Base-by-base conservation (phyloP, 2,797 vertebrate genomes). In the Poliocrania exsul region DNA sequence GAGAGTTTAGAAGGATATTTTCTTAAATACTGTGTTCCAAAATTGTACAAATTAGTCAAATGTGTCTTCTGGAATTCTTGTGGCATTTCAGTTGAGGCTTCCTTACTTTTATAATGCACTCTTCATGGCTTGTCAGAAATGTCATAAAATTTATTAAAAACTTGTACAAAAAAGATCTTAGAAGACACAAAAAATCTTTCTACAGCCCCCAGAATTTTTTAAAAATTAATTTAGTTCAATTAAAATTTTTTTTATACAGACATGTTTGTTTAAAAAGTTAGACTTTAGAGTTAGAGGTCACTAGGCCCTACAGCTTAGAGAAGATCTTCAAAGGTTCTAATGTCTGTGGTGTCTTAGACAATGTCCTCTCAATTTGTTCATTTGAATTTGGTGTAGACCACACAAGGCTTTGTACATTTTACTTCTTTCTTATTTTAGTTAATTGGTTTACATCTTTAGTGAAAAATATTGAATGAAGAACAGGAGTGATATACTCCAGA, bases 91-190 rank as follows among this genome's bases (percentile, higher is more conserved):
- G 65, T n/a, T n/a, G 53, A 78, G 35, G 33, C 33, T 91, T 86
- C 86, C 85, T 66, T 79, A 72, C 19, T 86, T 94, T 49, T 71
- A 38, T 60, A 90, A 74, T 90, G 84, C 16, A n/a, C 26, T 93
- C 40, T 65, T 88, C 46, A 54, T 66, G 77, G 60, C 11, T 81
- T 74, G 54, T 81, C 71, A 86, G 53, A 77, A 88, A 91, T 66
- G n/a, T 21, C 9, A 2, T 50, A 78, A 70, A 40, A 72, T 31
- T 21, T 29, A 4, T 50, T 62, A 35, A 82, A 88, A 84, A 70
- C 16, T 84, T 79, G 25, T 77, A 40, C 19, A 35, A 81, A 78
- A 42, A n/a, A 70, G 9, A 19, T 66, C n/a, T 44, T 70, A 64
- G 26, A 64, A 94, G 56, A 84, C 13, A 37, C 2, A 53, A 84